Conservation (phyloP, 30 jellyfish, hydroid and myxozoan species). For the Aurelia aurita complex sp. Pacific region DNA sequence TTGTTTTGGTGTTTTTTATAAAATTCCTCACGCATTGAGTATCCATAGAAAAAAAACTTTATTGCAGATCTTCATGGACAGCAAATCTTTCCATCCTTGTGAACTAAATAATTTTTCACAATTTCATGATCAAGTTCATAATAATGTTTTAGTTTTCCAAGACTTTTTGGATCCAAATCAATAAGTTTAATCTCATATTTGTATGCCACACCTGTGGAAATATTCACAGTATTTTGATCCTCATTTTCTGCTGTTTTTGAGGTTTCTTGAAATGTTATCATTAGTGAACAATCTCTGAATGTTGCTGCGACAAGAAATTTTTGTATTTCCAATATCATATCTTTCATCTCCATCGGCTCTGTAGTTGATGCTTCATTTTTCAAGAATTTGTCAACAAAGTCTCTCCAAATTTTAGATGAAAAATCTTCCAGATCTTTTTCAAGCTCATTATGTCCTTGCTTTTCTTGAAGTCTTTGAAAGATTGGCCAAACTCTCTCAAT, state of each 20-base stretch:
- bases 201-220: slow-evolving; percentile 11
- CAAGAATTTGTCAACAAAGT: slow-evolving; percentile 3
- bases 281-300: slow-evolving; percentile 85
- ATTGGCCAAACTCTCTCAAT: slow-evolving; percentile 43
- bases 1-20: too few species aligned
- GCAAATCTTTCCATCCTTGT: neutral
- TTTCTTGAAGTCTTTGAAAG: slow-evolving; percentile 1
- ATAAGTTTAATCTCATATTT: slow-evolving; percentile 60
- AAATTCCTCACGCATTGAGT: too few species aligned
- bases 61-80: neutral
- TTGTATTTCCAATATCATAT: slow-evolving; percentile 16
- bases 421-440: slow-evolving; percentile 18
- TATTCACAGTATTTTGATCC: neutral
- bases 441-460: neutral
- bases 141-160: slow-evolving; percentile 55
- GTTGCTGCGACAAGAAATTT: slow-evolving; percentile 81
- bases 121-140: slow-evolving; percentile 54
- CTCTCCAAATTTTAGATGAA: slow-evolving; percentile 56
- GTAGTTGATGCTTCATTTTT: slow-evolving; percentile 12
- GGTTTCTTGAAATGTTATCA: slow-evolving; percentile 67
- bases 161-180: slow-evolving; percentile 80
- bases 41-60: neutral
- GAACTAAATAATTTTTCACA: neutral
- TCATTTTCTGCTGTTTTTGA: neutral
- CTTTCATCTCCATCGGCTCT: neutral